These are phyloP conservation scores for Ophion ventricosus DNA, from an alignment of 2,888 invertebrate species.

Conservation along the genomic window DNA sequence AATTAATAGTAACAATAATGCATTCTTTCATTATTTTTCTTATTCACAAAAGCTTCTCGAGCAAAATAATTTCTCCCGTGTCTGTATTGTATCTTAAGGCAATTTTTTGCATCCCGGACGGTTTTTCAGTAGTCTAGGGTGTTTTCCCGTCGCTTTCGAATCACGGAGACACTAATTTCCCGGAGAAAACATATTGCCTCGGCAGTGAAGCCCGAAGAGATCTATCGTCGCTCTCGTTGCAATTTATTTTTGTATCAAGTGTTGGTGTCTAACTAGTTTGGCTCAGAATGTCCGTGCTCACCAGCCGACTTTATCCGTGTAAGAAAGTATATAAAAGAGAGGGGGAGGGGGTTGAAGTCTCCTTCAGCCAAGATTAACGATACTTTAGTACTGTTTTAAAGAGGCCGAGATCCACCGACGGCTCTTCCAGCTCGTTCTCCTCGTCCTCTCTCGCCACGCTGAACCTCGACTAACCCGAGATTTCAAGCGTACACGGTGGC, in stretches of 20 bases:
- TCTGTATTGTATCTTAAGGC: too few species aligned
- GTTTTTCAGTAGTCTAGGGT: not conserved
- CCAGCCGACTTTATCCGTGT: slow-evolving; percentile 40
- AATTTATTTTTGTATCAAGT: slow-evolving; percentile 83
- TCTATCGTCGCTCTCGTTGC: slow-evolving; percentile 76
- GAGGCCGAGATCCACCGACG: slow-evolving; percentile 69
- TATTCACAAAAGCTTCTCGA: too few species aligned
- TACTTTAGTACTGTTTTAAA: slow-evolving; percentile 82
- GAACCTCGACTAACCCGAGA: slow-evolving; percentile 61
- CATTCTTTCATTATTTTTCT: too few species aligned
- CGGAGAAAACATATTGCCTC: slow-evolving; percentile 67
- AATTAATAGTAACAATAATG: too few species aligned
- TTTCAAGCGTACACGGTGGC: slow-evolving; percentile 36
- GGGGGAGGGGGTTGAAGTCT: slow-evolving; percentile 51
- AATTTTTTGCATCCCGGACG: not conserved
- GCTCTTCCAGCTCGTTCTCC: slow-evolving; percentile 64
- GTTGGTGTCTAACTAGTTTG: slow-evolving; percentile 82
- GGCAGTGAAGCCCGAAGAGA: slow-evolving; percentile 69
- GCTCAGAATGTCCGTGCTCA: slow-evolving; percentile 72
- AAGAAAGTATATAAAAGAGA: slow-evolving; percentile 72
- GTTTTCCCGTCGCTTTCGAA: slow-evolving; percentile 46
- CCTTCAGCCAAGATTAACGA: slow-evolving; percentile 82
- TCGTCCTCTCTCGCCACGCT: slow-evolving; percentile 55
- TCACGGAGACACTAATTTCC: slow-evolving; percentile 73
- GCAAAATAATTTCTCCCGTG: not conserved